Percentiles rank a stretch among this genome's conserved stretches.
phyloP scores from a whole-genome alignment of 2,888 invertebrate species.

The Chloroclysta siterata region DNA sequence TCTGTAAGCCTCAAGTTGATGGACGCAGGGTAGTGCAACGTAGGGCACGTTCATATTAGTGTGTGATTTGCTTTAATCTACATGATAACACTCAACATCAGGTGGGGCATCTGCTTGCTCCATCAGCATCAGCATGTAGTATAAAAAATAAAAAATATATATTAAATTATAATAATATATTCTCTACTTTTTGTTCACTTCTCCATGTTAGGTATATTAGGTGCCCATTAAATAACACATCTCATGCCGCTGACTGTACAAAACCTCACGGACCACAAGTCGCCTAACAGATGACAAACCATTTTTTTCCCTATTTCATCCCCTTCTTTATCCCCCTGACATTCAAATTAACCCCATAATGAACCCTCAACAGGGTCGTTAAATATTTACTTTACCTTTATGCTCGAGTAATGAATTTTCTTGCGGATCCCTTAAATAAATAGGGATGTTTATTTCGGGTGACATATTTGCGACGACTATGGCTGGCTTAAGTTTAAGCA shows the following conservation, averaged over 20 bases:
- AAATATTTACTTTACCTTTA: constrained; percentile 29
- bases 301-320: constrained; percentile 11
- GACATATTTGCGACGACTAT: not conserved
- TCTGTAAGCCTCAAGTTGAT: too few relatives aligned
- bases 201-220: too few relatives aligned
- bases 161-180: too few relatives aligned
- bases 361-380: constrained; percentile 22
- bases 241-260: not conserved
- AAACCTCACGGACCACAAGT: not conserved
- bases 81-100: too few relatives aligned
- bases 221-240: not conserved
- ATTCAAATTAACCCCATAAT: constrained; percentile 33
- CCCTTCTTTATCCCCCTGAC: constrained; percentile 17
- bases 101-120: too few relatives aligned
- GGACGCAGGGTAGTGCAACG: too few relatives aligned
- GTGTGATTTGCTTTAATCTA: too few relatives aligned
- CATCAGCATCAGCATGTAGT: too few relatives aligned
- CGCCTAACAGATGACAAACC: not conserved
- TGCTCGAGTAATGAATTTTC: constrained; percentile 29
- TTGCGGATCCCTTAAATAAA: constrained; percentile 18
- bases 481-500: not conserved
- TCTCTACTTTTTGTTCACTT: too few relatives aligned
- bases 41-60: too few relatives aligned
- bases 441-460: not conserved
- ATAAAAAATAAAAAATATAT: too few relatives aligned